These are phyloP conservation scores for Nipponacmea schrenckii DNA, from an alignment of 2,888 invertebrate species.

Conservation along the genomic window DNA sequence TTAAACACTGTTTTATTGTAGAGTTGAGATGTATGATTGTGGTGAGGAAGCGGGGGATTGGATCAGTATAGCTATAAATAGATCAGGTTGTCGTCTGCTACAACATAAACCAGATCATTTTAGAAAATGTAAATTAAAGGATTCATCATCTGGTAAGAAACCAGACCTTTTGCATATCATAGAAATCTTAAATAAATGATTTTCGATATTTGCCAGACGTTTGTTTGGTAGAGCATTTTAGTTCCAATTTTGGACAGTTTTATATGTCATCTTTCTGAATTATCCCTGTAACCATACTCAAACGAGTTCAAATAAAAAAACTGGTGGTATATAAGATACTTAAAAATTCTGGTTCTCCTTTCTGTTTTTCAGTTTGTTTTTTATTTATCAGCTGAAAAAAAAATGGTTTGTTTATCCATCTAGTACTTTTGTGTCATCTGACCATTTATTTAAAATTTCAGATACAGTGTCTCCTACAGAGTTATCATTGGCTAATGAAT, in stretches of 20 bases:
- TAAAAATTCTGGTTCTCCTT: too few species aligned
- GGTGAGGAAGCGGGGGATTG: conserved; percentile 84
- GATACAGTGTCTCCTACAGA: neutral
- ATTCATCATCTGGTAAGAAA: conserved; percentile 8
- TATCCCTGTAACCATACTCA: too few species aligned
- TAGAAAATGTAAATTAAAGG: conserved; percentile 43
- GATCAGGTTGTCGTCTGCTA: conserved; percentile 72
- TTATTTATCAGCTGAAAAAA: too few species aligned
- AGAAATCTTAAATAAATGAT: neutral
- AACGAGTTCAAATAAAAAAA: too few species aligned
- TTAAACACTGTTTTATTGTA: too few species aligned
- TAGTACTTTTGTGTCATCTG: too few species aligned
- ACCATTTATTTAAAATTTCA: too few species aligned
- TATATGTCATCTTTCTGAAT: neutral
- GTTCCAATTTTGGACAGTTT: neutral
- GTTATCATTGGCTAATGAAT: conserved; percentile 63
- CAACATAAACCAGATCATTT: conserved; percentile 45
- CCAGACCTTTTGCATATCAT: neutral
- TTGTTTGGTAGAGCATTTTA: too few species aligned
- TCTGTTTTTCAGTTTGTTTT: too few species aligned
- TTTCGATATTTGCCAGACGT: too few species aligned
- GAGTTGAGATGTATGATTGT: conserved; percentile 79
- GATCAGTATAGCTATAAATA: conserved; percentile 80
- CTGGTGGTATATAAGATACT: too few species aligned
- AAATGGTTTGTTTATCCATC: too few species aligned